Conservation (phyloP, 2,888 invertebrate species). For the Clitarchus hookeri region DNA sequence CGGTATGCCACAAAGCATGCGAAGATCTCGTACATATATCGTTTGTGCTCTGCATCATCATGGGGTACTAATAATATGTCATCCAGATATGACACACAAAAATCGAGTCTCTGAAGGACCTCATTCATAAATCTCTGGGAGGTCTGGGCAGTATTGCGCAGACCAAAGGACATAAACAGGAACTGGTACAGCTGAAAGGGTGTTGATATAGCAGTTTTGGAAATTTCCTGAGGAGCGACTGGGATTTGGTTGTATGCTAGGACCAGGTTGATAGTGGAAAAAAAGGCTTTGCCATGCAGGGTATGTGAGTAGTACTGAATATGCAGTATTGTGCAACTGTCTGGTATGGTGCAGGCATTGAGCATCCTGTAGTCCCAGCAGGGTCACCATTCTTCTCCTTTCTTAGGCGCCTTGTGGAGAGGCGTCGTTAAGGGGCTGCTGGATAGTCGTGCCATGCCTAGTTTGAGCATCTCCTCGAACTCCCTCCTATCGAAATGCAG, state of each 20-base stretch:
- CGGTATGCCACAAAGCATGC: not conserved
- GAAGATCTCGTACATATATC: not conserved
- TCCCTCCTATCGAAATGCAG: no score
- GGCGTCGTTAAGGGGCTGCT: no score
- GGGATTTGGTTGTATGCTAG: not conserved
- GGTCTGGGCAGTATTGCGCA: slow-evolving; percentile 30
- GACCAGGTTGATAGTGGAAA: not conserved
- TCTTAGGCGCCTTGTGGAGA: no score
- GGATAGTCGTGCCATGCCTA: no score
- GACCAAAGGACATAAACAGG: slow-evolving; percentile 33
- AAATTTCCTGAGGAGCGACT: not conserved
- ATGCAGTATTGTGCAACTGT: no score
- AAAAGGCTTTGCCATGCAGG: not conserved
- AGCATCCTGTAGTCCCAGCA: no score
- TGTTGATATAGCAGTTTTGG: slow-evolving; percentile 31
- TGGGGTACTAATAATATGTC: slow-evolving; percentile 24
- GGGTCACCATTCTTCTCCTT: no score
- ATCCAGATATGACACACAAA: not conserved
- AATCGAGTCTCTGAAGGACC: not conserved
- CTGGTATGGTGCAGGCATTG: no score
- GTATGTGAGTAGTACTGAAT: no score
- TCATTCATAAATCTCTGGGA: slow-evolving; percentile 36
- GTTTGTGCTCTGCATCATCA: not conserved
- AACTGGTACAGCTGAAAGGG: slow-evolving; percentile 35
- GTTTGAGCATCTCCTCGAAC: no score